phyloP scores from a whole-genome alignment of 2,113 vertebrate species.

The Pipa parva region DNA sequence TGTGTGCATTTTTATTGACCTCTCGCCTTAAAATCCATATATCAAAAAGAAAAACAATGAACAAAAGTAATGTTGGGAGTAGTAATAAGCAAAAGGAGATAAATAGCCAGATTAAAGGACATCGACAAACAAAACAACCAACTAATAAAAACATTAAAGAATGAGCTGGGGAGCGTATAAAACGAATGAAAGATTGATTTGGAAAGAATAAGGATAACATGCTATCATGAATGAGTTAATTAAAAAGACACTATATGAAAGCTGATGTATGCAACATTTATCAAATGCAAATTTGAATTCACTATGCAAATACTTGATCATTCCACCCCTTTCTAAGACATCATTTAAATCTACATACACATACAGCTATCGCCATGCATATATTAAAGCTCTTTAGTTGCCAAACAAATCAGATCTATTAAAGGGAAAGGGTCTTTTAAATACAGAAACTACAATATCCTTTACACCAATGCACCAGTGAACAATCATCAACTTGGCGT shows the following conservation, averaged over 20 bases:
- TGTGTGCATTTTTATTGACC: constrained; percentile 45
- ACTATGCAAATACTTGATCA: constrained; percentile 46
- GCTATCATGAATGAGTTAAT: constrained; percentile 14
- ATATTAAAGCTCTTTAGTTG: constrained; percentile 36
- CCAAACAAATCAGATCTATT: constrained; percentile 10
- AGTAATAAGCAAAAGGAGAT: background rate
- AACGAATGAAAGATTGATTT: constrained; percentile 26
- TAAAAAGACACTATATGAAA: constrained; percentile 35
- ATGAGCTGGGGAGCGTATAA: background rate
- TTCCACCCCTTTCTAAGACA: constrained; percentile 36
- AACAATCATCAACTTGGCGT: too few relatives aligned
- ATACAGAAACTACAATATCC: background rate
- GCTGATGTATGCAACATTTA: constrained; percentile 40
- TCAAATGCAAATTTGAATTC: constrained; percentile 50
- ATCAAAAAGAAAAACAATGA: constrained; percentile 28
- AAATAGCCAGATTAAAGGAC: background rate
- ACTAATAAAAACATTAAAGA: background rate
- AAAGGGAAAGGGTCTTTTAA: constrained; percentile 11
- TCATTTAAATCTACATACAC: constrained; percentile 39
- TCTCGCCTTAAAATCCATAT: constrained; percentile 50
- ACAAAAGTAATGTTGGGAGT: background rate
- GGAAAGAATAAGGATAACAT: constrained; percentile 14
- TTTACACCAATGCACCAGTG: background rate
- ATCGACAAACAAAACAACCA: constrained; percentile 1
- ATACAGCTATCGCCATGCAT: constrained; percentile 44